Evolutionary conservation across 2,797 vertebrate species (phyloP).

Genomic region (Trachops cirrhosus): DNA sequence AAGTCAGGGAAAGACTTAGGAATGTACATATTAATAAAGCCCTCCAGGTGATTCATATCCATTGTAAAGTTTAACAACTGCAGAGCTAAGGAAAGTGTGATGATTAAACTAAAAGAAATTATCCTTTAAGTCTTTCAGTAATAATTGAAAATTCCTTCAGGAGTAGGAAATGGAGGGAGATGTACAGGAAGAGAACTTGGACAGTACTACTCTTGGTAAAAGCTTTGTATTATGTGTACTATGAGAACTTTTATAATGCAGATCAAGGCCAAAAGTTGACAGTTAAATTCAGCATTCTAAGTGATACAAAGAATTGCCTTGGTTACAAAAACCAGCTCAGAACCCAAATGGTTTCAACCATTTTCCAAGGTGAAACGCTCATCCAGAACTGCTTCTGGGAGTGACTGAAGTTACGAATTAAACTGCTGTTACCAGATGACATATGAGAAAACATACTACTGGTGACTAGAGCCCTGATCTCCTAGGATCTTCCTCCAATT

Average conservation of each 20-base stretch:
- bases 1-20: neutral
- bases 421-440: neutral
- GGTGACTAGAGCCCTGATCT: neutral
- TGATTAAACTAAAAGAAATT: neutral
- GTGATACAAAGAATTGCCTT: neutral
- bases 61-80: neutral
- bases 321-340: neutral
- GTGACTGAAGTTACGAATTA: neutral
- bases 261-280: neutral
- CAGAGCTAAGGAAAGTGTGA: neutral
- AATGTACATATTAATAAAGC: neutral
- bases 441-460: neutral
- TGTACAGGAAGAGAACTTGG: neutral
- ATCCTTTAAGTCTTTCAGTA: neutral
- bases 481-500: neutral
- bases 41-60: neutral
- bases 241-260: neutral
- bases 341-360: neutral
- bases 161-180: neutral
- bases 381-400: neutral
- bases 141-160: neutral
- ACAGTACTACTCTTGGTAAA: neutral
- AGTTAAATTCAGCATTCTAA: slow-evolving; percentile 33
- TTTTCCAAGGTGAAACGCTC: slow-evolving; percentile 5
- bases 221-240: neutral